These are phyloP conservation scores for Brenthis hecate DNA, from an alignment of 2,888 invertebrate genomes.

Conservation along the genomic window DNA sequence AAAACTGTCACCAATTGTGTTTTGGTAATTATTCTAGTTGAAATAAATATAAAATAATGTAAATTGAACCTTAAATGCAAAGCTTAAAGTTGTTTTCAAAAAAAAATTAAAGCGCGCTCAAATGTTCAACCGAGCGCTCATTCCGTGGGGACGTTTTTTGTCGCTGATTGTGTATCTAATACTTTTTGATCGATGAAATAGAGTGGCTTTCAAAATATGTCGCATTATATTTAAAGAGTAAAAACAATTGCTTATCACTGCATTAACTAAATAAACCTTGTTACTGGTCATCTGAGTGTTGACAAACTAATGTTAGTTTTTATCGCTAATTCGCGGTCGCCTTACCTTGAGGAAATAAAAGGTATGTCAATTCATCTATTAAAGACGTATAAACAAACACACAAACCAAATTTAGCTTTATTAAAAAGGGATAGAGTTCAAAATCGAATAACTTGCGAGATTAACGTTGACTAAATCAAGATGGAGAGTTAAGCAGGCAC, in stretches of 20 bases:
- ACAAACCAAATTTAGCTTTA: conserved; percentile 16
- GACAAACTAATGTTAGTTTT: conserved; percentile 28
- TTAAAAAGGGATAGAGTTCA: neutral
- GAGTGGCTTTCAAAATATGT: neutral
- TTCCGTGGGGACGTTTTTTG: neutral
- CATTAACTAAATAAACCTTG: conserved; percentile 21
- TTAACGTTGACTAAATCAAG: conserved; percentile 22
- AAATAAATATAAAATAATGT: no score
- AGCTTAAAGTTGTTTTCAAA: no score
- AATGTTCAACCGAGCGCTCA: neutral
- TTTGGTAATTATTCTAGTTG: no score
- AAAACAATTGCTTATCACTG: neutral
- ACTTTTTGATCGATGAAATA: no score
- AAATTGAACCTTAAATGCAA: no score
- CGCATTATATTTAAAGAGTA: neutral
- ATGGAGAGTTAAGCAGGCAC: conserved; percentile 24
- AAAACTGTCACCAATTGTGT: no score
- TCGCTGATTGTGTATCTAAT: neutral
- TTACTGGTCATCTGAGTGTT: conserved; percentile 5
- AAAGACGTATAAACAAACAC: conserved; percentile 1
- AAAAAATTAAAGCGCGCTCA: no score
- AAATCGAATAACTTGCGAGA: neutral
- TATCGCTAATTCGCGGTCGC: conserved; percentile 31
- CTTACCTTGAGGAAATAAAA: conserved; percentile 34
- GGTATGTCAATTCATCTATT: conserved; percentile 29